Conservation (phyloP, 2,113 vertebrate species). For the Pomatostomus ruficeps region DNA sequence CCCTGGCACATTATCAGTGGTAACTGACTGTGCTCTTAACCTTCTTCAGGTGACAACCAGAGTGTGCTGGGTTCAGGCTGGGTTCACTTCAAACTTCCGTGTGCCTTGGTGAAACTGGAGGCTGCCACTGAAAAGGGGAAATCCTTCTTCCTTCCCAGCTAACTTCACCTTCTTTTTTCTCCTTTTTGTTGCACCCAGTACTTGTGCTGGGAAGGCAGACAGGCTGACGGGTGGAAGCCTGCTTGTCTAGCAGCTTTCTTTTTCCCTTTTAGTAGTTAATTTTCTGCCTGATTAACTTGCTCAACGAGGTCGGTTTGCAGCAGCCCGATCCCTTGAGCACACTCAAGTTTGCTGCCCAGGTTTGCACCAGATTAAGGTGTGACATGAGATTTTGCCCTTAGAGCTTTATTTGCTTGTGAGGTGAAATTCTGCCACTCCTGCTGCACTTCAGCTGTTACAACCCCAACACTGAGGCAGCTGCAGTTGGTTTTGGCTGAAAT, state of each 20-base stretch:
- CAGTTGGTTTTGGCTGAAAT: background rate
- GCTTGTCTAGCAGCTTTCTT: background rate
- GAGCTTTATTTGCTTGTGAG: background rate
- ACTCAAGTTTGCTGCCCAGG: background rate
- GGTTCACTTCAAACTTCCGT: background rate
- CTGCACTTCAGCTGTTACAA: background rate
- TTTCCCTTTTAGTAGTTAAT: background rate
- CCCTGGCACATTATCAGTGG: background rate
- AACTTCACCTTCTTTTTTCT: background rate
- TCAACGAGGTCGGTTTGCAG: background rate
- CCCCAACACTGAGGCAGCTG: background rate
- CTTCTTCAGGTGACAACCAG: background rate
- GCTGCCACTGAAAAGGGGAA: background rate
- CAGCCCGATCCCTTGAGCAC: background rate
- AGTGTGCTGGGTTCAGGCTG: background rate
- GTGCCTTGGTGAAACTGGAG: background rate
- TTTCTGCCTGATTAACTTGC: constrained; percentile 10
- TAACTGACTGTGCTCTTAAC: background rate
- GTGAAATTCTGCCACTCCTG: background rate
- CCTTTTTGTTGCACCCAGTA: background rate
- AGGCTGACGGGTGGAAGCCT: background rate
- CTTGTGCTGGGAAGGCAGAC: background rate
- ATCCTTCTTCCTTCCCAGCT: background rate
- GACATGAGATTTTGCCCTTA: background rate
- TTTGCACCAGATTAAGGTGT: constrained; percentile 15